These are phyloP conservation scores for Nesoenas mayeri DNA, from an alignment of 2,113 vertebrate species.

Conservation along the genomic window DNA sequence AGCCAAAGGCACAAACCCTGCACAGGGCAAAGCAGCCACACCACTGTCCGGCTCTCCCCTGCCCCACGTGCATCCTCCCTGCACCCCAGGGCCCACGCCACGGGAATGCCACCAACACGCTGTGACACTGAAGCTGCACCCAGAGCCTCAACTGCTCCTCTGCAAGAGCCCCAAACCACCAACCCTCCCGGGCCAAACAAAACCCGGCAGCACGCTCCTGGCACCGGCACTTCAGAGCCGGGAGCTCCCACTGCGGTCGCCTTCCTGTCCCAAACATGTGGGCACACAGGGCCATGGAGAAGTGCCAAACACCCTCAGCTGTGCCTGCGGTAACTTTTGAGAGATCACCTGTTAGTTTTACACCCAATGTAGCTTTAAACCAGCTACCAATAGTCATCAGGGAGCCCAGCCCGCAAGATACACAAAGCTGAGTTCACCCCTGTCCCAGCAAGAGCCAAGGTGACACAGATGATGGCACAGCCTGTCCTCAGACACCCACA, in stretches of 20 bases:
- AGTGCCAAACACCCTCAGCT: background rate
- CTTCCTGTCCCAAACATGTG: rapidly evolving
- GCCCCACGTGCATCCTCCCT: background rate
- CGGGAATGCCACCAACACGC: background rate
- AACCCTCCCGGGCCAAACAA: background rate
- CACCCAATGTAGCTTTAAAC: background rate
- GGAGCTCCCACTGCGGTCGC: background rate
- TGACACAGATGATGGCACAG: rapidly evolving
- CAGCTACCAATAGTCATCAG: background rate
- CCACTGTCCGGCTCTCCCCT: background rate
- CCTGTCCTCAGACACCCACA: background rate
- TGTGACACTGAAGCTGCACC: background rate
- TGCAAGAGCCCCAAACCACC: background rate
- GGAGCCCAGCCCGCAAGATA: background rate
- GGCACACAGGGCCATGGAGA: too few species aligned
- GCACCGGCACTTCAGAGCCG: rapidly evolving
- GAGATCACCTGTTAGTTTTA: background rate
- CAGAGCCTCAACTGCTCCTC: rapidly evolving
- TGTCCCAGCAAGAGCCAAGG: background rate
- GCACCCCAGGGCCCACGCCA: background rate
- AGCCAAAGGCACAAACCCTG: background rate
- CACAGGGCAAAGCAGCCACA: rapidly evolving
- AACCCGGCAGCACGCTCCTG: background rate
- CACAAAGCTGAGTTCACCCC: background rate
- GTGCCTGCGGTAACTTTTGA: background rate